Evolutionary conservation across 2,888 invertebrate genomes (phyloP).

Genomic region (Agonopterix heracliana): DNA sequence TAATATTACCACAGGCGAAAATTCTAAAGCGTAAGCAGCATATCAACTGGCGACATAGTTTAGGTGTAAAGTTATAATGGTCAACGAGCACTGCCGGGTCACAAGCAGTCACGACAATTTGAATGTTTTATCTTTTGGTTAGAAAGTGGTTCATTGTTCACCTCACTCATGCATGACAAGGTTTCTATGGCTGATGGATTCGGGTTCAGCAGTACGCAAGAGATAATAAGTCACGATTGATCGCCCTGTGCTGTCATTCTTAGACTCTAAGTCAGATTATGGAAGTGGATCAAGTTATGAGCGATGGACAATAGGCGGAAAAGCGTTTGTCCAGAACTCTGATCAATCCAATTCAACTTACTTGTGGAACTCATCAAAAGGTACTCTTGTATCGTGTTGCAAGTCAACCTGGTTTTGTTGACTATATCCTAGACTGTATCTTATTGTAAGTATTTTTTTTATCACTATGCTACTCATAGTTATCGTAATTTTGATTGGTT

Average conservation of each 20-base stretch:
- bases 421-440: too few species aligned
- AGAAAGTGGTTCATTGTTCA: conserved; percentile 70
- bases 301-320: conserved; percentile 8
- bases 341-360: not conserved
- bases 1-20: conserved; percentile 18
- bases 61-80: conserved; percentile 23
- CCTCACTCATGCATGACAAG: conserved; percentile 43
- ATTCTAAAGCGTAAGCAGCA: conserved; percentile 9
- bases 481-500: too few species aligned
- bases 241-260: conserved; percentile 40
- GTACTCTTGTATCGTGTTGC: too few species aligned
- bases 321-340: too few species aligned
- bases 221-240: conserved; percentile 66
- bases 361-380: not conserved
- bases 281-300: conserved; percentile 21
- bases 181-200: conserved; percentile 49
- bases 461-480: too few species aligned
- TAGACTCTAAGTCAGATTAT: conserved; percentile 26
- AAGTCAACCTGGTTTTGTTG: too few species aligned
- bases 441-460: too few species aligned
- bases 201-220: conserved; percentile 31
- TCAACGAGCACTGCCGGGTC: conserved; percentile 29
- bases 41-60: conserved; percentile 11
- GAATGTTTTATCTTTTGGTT: conserved; percentile 32
- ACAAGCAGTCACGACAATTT: conserved; percentile 44